phyloP scores from a whole-genome alignment of 2,888 invertebrate genomes.

The Cancer borealis region DNA sequence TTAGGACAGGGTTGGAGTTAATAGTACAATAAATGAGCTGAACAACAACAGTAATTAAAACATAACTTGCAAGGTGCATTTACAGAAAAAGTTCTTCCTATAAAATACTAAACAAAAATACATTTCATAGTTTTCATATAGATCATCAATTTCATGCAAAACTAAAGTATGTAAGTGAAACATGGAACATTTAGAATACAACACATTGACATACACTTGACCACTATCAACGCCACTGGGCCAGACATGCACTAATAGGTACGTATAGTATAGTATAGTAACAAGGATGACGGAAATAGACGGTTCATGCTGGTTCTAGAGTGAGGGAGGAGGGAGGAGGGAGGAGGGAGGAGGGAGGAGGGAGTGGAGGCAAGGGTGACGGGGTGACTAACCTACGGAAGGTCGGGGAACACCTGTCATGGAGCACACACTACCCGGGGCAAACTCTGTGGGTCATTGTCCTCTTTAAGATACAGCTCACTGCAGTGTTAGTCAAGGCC shows the following conservation, averaged over 20 bases:
- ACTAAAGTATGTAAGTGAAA: not conserved
- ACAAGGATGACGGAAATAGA: not conserved
- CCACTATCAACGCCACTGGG: not conserved
- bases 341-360: constrained; percentile 25
- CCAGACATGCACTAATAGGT: not conserved
- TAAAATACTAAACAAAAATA: not conserved
- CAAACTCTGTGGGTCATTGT: constrained; percentile 37
- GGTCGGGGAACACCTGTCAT: constrained; percentile 63
- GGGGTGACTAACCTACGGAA: constrained; percentile 70
- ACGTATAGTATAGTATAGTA: not conserved
- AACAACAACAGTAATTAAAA: too few relatives aligned
- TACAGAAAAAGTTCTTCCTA: not conserved
- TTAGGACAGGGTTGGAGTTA: too few relatives aligned
- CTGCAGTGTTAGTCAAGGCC: constrained; percentile 28
- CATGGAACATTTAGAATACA: not conserved
- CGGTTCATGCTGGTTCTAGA: constrained; percentile 61
- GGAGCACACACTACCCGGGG: constrained; percentile 61
- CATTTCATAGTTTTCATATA: not conserved
- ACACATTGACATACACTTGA: not conserved
- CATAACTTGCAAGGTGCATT: not conserved
- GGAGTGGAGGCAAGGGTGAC: constrained; percentile 31
- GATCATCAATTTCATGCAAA: not conserved
- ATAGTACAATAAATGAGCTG: too few relatives aligned
- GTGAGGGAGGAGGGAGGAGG: constrained; percentile 51
- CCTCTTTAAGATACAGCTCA: not conserved